Percentiles rank a stretch among this genome's conserved stretches.
Evolutionary conservation across 2,113 vertebrate species (phyloP).

Genomic region (Salminus brasiliensis): DNA sequence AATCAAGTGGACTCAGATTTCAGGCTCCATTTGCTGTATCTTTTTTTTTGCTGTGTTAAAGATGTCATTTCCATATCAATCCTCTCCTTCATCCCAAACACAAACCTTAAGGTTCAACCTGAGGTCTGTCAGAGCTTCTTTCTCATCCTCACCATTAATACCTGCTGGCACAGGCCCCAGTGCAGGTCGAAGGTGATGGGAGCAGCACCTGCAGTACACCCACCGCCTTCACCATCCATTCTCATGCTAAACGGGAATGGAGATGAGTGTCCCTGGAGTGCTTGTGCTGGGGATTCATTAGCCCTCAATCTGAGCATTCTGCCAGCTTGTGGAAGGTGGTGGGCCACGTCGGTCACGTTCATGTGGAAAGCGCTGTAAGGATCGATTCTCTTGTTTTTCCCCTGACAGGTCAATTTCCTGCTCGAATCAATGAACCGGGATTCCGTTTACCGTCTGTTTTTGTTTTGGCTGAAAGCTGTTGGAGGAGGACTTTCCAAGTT

Average conservation of each 20-base stretch:
- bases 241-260: conserved; percentile 46
- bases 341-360: conserved; percentile 23
- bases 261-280: conserved; percentile 32
- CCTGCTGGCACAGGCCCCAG: conserved; percentile 31
- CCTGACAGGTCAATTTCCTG: conserved; percentile 52
- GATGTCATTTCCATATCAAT: conserved; percentile 36
- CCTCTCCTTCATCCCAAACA: conserved; percentile 16
- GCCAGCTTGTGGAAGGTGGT: not conserved
- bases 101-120: conserved; percentile 20
- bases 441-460: conserved; percentile 55
- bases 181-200: conserved; percentile 14
- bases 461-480: conserved; percentile 61
- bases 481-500: conserved; percentile 53
- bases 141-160: conserved; percentile 37
- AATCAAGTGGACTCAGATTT: conserved; percentile 25
- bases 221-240: conserved; percentile 37
- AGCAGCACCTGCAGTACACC: conserved; percentile 22
- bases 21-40: conserved; percentile 29
- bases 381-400: conserved; percentile 40
- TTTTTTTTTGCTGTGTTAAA: conserved; percentile 16
- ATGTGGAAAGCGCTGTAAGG: conserved; percentile 28
- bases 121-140: conserved; percentile 11
- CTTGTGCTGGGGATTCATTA: not conserved
- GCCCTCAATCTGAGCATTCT: not conserved
- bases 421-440: conserved; percentile 57